Evolutionary conservation across 2,888 invertebrate species (phyloP), one percentile per base, ranked within the genome.

Genomic region (Drosophila anomalata): DNA sequence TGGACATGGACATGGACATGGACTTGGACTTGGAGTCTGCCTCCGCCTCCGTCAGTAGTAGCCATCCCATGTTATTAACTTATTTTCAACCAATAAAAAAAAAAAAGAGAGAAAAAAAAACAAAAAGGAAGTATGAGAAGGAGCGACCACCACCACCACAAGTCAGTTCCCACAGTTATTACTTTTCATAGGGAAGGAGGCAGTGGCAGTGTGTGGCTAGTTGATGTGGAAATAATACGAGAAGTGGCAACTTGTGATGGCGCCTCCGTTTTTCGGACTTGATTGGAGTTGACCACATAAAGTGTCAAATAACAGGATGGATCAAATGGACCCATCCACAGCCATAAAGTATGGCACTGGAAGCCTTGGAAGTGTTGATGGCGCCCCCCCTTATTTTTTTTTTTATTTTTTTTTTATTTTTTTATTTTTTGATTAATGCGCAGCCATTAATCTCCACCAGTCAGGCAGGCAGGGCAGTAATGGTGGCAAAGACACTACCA

Each of bases 61-160:
- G 65, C 74, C 73, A 36, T 14, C 86, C 89, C 89, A 89, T 87
- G 80, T 89, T 90, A 89, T 89, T 89, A 89, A 90, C 88, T 90
- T 90, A 90, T 89, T 90, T 88, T 79, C 82, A 90, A 73, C 84
- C 90, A 89, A 87, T 90, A 85, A 90, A 89, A 88, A 78, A 79
- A 88, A 80, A 89, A 86, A 84, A 7, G n/a, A 14, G 6, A n/a
- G n/a, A n/a, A 7, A n/a, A 5, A n/a, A 36, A 0, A n/a, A n/a
- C n/a, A n/a, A 8, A 11, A 5, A 20, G 20, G 22, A 11, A 20
- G 17, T 12, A 17, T 3, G 17, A 42, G 6, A 17, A 20, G 20
- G 17, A 42, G 11, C 17, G 14, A 63, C 46, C 55, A 48, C 39
- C 63, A 36, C 47, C 55, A 48, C 39, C 63, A 42, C 47, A 65